Evolutionary conservation across 2,797 vertebrate genomes (phyloP), one percentile per base, ranked within the genome.

Genomic region (Arctocebus calabarensis): DNA sequence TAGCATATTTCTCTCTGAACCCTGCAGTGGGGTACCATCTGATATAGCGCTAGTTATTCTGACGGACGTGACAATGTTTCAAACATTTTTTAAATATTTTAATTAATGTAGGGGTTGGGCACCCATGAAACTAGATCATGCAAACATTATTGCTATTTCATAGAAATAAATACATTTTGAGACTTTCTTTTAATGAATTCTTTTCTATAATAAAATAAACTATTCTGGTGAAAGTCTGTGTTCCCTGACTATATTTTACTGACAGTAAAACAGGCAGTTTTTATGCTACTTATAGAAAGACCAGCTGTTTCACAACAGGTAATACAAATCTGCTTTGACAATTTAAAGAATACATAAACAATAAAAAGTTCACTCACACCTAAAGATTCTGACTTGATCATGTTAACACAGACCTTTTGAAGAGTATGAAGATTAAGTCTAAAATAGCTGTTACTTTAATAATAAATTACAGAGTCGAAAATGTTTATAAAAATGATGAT

Each of bases 1-100:
- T 61, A 90, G 27, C 52, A 45, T 22, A 81, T 83, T 90, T 84
- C 19, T 52, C 29, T 57, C 55, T 27, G 55, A 81, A 55, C 4
- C 8, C 6, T 37, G 9, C 3, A 23, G 0, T n/a, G 2, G 7
- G 2, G 9, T 55, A n/a, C n/a, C 19, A 1, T 57, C 16, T 70
- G 34, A 20, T 10, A 57, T 6, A 68, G 9, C 14, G 3, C 43
- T 37, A 74, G 3, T 20, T 14, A 32, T 77, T 32, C 20, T 70
- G 43, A 90, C 8, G 52, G 34, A 27, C 23, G 5, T 55, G 59
- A 64, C 61, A 37, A 59, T 55, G 17, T 90, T 75, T 87, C 74
- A 59, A 92, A 70, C 9, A 61, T 79, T 79, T 75, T 6, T 74
- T 61, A 94, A 37, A 45, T 34, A 43, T 64, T 85, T 88, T 62